Percentiles rank a stretch among this genome's conserved stretches.
Evolutionary conservation across 2,113 vertebrate species (phyloP).

Genomic region (Alethe castanea): DNA sequence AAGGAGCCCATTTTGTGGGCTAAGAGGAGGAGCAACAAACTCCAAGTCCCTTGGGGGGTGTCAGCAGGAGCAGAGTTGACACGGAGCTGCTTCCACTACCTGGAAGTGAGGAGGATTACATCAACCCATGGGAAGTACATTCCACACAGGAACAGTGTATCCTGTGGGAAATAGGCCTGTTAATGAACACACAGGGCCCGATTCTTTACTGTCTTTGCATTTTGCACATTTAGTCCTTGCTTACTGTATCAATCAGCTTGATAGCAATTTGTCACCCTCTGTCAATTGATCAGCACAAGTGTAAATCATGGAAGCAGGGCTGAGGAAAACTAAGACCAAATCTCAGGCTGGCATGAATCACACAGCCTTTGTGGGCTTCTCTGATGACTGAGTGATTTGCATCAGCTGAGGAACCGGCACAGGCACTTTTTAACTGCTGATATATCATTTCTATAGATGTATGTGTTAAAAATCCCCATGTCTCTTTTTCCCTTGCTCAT

Average conservation of each 20-base stretch:
- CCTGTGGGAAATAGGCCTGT: neutral
- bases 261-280: neutral
- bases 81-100: neutral
- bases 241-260: neutral
- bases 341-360: neutral
- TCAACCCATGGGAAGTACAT: neutral
- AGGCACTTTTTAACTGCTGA: neutral
- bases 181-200: neutral
- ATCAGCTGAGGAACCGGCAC: neutral
- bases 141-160: neutral
- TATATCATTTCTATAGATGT: neutral
- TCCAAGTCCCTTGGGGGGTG: neutral
- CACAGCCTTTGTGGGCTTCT: neutral
- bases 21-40: neutral
- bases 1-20: neutral
- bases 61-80: neutral
- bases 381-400: neutral
- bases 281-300: neutral
- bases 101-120: neutral
- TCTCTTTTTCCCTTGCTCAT: neutral
- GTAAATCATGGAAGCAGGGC: slow-evolving; percentile 1
- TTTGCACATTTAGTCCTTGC: slow-evolving; percentile 1
- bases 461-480: neutral
- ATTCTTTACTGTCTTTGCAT: neutral
- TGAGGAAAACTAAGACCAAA: neutral